Base-by-base conservation (phyloP, 2,888 invertebrate genomes). In the Cerceris ruficornis region DNA sequence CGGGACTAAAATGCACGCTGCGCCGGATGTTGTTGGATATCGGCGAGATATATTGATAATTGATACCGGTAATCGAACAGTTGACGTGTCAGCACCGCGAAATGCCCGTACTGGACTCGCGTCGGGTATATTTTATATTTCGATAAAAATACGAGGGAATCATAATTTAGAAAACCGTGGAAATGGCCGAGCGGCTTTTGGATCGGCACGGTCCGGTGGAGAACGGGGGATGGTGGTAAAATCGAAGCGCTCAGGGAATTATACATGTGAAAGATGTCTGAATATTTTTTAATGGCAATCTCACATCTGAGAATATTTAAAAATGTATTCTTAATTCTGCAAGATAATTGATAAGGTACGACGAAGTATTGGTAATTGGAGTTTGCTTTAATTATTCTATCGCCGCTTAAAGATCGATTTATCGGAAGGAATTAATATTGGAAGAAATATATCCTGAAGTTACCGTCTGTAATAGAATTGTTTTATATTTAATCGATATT, bases 181-280 rank as follows among this genome's bases (percentile, higher is more conserved):
- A 54, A 14, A 43, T 43, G 43, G 55, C 43, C 15, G 46, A 50
- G 50, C 49, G 17, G n/a, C 57, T 57, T 17, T 57, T n/a, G 14
- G 55, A 55, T 41, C 49, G 54, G 65, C 28, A 28, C 4, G 4
- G 57, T 61, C 41, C 64, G 61, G 39, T 41, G 42, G 42, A 64
- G 66, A 68, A 67, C 67, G 72, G 65, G 66, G 73, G 65, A n/a
- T 82, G 82, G 75, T 82, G 82, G 75, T 73, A 82, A 82, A 82
- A 82, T 82, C 75, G 69, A 78, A 82, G 69, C 64, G 61, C 65
- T 82, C 75, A 75, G 73, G 70, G 68, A 62, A 68, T 67, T 60
- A 43, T 65, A 28, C 1, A 28, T 28, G 28, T 28, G 4, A 28
- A 28, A 28, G 28, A 28, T 28, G 28, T 28, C 28, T 28, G 28